Percentiles rank a stretch among this genome's conserved stretches.
phyloP scores from a whole-genome alignment of 2,113 vertebrate species.

The Dinomys branickii region DNA sequence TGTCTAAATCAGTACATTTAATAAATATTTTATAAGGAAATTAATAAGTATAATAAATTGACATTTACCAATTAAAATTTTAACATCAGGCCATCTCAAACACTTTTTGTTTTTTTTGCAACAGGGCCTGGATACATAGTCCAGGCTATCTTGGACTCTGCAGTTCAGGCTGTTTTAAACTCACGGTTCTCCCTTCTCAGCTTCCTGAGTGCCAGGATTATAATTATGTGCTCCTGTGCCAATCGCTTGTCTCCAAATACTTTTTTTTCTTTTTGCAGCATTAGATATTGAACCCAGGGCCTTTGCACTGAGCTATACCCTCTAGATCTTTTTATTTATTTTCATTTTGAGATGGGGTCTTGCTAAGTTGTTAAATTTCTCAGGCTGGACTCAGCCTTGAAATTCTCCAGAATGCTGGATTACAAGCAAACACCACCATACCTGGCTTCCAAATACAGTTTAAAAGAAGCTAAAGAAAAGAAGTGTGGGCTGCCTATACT shows the following conservation, averaged over 20 bases:
- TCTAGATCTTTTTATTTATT: neutral
- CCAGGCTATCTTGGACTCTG: neutral
- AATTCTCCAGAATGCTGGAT: neutral
- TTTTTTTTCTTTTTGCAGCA: neutral
- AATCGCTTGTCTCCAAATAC: neutral
- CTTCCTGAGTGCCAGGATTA: neutral
- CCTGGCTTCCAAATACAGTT: neutral
- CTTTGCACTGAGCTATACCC: neutral
- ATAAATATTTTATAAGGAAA: neutral
- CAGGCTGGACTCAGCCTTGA: neutral
- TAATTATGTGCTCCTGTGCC: neutral
- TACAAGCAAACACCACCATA: neutral
- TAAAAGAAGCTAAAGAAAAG: neutral
- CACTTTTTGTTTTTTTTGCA: neutral
- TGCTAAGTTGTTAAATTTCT: neutral
- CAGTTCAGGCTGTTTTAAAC: neutral
- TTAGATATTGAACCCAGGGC: neutral
- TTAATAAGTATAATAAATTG: neutral
- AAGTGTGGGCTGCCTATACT: neutral
- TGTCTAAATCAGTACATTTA: neutral
- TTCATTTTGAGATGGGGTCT: neutral
- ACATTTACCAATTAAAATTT: constrained; percentile 49
- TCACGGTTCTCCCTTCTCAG: neutral
- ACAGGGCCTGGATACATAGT: neutral
- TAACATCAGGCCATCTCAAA: neutral